Evolutionary conservation across 1,140 invertebrate species (phyloP).

Genomic region (Diorhabda elongata): DNA sequence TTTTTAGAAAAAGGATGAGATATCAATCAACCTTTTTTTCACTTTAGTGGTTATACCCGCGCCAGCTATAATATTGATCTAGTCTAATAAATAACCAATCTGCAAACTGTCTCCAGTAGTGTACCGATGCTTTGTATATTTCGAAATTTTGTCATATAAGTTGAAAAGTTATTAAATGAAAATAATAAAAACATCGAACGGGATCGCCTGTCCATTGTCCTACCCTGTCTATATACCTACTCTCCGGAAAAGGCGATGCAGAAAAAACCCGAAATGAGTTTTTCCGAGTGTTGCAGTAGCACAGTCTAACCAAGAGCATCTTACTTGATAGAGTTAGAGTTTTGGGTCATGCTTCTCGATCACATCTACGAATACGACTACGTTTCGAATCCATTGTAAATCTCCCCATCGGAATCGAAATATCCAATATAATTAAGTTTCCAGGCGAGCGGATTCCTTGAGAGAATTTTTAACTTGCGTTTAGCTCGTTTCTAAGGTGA

Average conservation of each 20-base stretch:
- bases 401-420: constrained; percentile 37
- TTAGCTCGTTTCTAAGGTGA: background rate
- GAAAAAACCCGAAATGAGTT: background rate
- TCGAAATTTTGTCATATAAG: too few relatives aligned
- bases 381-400: constrained; percentile 39
- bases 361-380: constrained; percentile 9
- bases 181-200: too few relatives aligned
- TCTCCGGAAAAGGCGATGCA: background rate
- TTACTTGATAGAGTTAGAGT: constrained; percentile 11
- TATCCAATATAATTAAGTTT: constrained; percentile 46
- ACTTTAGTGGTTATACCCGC: too few relatives aligned
- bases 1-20: too few relatives aligned
- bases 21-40: too few relatives aligned
- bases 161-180: too few relatives aligned
- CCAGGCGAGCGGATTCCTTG: constrained; percentile 36
- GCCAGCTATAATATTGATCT: too few relatives aligned
- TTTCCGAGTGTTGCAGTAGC: background rate
- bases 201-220: too few relatives aligned
- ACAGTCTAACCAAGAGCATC: background rate
- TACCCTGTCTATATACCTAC: too few relatives aligned
- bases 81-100: too few relatives aligned
- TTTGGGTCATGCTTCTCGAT: constrained; percentile 29
- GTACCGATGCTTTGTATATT: too few relatives aligned
- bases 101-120: too few relatives aligned
- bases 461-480: constrained; percentile 31